Conservation (phyloP, 2,113 vertebrate species). For the Fregata magnificens region DNA sequence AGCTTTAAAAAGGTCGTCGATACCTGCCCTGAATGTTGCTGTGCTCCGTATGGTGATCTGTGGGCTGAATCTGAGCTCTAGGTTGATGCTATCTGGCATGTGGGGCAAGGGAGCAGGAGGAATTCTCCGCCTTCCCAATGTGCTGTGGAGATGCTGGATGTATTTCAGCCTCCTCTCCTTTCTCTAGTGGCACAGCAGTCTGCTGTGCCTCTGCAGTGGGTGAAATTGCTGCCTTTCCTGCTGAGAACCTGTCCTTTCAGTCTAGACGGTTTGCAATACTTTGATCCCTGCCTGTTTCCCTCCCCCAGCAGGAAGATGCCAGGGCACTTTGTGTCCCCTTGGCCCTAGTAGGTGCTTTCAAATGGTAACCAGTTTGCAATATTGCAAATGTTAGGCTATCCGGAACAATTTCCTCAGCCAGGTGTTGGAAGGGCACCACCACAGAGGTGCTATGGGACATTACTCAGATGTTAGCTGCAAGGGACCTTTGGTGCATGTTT, state of each 20-base stretch:
- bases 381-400: background rate
- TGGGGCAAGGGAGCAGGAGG: background rate
- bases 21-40: background rate
- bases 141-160: background rate
- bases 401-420: background rate
- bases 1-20: background rate
- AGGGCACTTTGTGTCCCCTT: background rate
- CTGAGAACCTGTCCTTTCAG: background rate
- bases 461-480: background rate
- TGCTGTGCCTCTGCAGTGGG: background rate
- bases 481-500: accelerated
- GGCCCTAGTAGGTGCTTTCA: background rate
- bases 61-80: background rate
- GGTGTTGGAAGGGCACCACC: background rate
- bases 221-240: background rate
- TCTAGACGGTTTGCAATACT: background rate
- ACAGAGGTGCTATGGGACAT: background rate
- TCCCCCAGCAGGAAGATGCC: background rate
- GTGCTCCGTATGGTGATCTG: background rate
- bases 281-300: background rate
- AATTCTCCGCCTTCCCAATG: background rate
- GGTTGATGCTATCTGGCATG: background rate
- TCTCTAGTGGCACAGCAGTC: background rate
- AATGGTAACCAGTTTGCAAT: background rate
- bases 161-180: background rate